Evolutionary conservation across 2,797 vertebrate genomes (phyloP).

Genomic region (Heliangelus exortis): DNA sequence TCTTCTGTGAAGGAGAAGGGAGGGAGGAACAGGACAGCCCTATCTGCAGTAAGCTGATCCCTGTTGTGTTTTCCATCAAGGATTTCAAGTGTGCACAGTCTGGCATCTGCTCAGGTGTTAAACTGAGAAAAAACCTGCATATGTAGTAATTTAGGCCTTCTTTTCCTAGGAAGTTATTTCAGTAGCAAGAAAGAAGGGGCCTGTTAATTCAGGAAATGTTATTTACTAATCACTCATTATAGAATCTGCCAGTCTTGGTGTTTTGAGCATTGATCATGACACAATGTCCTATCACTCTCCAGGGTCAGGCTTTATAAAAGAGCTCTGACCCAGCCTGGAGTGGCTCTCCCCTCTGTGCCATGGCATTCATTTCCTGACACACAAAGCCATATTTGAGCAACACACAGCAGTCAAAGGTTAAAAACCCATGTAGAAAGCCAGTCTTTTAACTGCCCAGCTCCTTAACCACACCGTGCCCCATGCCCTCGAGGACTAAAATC

Average conservation of each 20-base stretch:
- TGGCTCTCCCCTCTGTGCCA: background rate
- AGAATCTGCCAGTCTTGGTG: background rate
- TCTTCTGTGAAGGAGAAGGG: background rate
- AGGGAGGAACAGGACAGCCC: background rate
- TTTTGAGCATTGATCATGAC: background rate
- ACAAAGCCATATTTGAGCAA: background rate
- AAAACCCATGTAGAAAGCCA: background rate
- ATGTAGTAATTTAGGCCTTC: background rate
- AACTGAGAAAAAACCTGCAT: background rate
- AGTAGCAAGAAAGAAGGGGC: background rate
- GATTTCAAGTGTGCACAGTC: background rate
- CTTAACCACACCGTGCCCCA: background rate
- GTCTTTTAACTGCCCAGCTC: background rate
- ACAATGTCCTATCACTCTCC: background rate
- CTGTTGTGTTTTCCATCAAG: background rate
- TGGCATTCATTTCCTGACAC: background rate
- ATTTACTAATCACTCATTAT: background rate
- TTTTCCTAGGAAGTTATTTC: background rate
- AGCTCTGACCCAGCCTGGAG: background rate
- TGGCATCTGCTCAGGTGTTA: background rate
- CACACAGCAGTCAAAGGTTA: background rate
- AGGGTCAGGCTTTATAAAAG: background rate
- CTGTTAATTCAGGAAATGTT: slow-evolving; percentile 3
- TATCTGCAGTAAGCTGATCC: background rate
- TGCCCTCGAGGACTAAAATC: background rate